A percentile compares a stretch with the other conserved stretches of the same genome.
These are phyloP conservation scores for Idaea biselata DNA, from an alignment of 2,888 invertebrate genomes.

Conservation along the genomic window DNA sequence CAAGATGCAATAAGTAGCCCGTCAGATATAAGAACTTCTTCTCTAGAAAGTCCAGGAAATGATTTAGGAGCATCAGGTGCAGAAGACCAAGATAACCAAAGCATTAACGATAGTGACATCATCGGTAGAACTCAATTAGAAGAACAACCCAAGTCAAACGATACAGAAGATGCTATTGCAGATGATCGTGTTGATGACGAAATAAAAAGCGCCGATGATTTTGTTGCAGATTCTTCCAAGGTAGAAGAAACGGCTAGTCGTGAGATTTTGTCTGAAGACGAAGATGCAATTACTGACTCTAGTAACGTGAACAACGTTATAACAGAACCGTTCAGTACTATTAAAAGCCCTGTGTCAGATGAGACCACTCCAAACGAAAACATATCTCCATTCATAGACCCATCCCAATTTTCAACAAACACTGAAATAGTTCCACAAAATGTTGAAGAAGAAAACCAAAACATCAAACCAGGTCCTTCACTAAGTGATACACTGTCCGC, in stretches of 20 bases:
- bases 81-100: conserved; percentile 3
- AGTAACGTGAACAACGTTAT: background rate
- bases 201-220: background rate
- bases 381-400: background rate
- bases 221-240: background rate
- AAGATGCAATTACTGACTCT: background rate
- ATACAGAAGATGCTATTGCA: background rate
- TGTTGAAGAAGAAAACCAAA: background rate
- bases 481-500: conserved; percentile 29
- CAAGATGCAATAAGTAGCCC: conserved; percentile 15
- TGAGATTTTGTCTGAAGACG: background rate
- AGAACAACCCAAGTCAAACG: background rate
- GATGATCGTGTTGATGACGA: background rate
- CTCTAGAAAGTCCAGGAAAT: conserved; percentile 3
- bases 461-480: conserved; percentile 9
- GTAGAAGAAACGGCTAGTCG: background rate
- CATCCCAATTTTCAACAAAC: background rate
- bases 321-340: background rate
- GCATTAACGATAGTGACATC: background rate
- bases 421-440: conserved; percentile 2
- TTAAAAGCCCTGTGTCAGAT: background rate
- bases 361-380: background rate
- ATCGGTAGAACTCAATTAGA: background rate
- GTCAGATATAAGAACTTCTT: conserved; percentile 13
- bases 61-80: conserved; percentile 1